Evolutionary conservation across 2,888 invertebrate genomes (phyloP).

Genomic region (Theodoxus fluviatilis): DNA sequence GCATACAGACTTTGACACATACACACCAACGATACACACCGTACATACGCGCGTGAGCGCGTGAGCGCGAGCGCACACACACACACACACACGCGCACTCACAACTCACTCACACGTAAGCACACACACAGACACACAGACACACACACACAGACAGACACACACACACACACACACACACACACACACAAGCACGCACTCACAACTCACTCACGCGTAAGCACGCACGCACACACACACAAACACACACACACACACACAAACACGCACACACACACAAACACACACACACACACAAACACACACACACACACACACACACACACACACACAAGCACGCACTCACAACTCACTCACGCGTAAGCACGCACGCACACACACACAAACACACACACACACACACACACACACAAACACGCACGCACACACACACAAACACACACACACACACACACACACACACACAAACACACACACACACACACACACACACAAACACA

Average conservation of each 20-base stretch:
- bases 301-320: neutral
- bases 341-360: neutral
- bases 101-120: too few species aligned
- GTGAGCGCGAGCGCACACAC: neutral
- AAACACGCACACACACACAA: neutral
- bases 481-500: neutral
- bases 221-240: neutral
- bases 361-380: neutral
- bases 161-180: neutral
- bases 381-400: neutral
- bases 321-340: neutral
- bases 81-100: neutral
- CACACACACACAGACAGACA: neutral
- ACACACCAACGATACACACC: neutral
- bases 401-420: neutral
- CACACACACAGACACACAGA: neutral
- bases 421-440: neutral
- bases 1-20: neutral
- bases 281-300: neutral
- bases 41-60: neutral
- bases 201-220: neutral
- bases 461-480: neutral
- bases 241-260: neutral
- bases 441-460: neutral
- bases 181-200: neutral